phyloP scores from a whole-genome alignment of 2,797 vertebrate genomes.

The Botia kubotai region DNA sequence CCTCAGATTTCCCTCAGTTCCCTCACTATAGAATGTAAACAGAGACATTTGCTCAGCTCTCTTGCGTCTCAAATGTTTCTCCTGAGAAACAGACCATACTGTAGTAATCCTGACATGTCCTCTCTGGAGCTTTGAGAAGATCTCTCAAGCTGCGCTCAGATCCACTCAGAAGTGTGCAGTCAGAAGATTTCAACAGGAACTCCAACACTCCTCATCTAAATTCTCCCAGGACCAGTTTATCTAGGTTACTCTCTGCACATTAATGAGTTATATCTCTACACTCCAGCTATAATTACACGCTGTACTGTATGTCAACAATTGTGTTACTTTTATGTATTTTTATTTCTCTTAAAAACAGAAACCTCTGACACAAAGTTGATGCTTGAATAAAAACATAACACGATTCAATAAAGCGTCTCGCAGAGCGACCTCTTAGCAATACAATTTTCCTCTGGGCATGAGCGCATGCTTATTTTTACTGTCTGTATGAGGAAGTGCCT shows the following conservation, averaged over 20 bases:
- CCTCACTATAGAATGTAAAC: not conserved
- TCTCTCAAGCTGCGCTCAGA: not conserved
- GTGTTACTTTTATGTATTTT: not conserved
- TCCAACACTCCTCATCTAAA: not conserved
- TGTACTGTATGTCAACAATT: not conserved
- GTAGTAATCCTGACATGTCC: not conserved
- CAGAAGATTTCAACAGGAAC: too few relatives aligned
- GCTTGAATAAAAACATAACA: not conserved
- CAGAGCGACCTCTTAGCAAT: not conserved
- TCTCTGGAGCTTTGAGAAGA: not conserved
- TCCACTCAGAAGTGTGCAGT: not conserved
- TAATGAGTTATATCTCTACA: not conserved
- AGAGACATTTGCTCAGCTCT: not conserved
- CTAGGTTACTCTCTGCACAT: not conserved
- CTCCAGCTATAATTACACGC: not conserved
- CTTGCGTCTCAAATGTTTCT: not conserved
- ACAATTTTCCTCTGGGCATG: not conserved
- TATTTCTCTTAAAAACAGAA: not conserved
- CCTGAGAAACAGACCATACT: too few relatives aligned
- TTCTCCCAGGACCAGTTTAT: not conserved
- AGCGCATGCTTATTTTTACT: not conserved
- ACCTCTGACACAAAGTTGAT: not conserved
- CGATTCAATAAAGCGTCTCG: not conserved
- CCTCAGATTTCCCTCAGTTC: too few relatives aligned
- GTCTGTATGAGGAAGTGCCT: constrained; percentile 4